phyloP scores from a whole-genome alignment of 2,113 vertebrate species.

The Microtus pennsylvanicus region DNA sequence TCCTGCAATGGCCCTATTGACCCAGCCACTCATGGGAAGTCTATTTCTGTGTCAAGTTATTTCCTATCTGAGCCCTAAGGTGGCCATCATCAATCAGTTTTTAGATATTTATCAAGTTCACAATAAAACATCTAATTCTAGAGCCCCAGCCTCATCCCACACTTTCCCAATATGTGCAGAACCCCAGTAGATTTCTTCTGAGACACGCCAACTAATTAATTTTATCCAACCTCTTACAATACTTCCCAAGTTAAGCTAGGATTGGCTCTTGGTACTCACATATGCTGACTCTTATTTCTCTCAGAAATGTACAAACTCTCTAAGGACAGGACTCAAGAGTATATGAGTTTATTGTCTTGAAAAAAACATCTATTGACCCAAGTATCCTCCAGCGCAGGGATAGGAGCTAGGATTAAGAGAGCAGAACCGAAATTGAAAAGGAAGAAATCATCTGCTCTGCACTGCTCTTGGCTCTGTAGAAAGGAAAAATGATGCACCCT shows the following conservation, averaged over 20 bases:
- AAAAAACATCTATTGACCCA: not conserved
- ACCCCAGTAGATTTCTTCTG: not conserved
- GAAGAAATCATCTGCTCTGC: not conserved
- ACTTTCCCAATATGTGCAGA: not conserved
- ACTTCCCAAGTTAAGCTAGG: not conserved
- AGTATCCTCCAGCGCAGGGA: not conserved
- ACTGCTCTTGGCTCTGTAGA: not conserved
- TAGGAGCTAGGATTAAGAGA: slow-evolving; percentile 1
- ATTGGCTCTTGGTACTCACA: not conserved
- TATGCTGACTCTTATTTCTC: not conserved
- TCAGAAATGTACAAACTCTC: slow-evolving; percentile 34
- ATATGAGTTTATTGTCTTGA: not conserved
- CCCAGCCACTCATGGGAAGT: not conserved
- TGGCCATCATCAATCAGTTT: slow-evolving; percentile 19
- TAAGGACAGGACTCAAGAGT: not conserved
- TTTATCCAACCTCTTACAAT: slow-evolving; percentile 13
- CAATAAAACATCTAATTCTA: not conserved
- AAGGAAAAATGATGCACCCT: slow-evolving; percentile 19
- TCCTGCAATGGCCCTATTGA: not conserved
- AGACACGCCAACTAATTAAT: not conserved
- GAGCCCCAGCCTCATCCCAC: accelerated
- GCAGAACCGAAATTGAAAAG: not conserved
- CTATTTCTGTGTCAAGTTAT: not conserved
- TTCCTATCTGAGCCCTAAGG: not conserved
- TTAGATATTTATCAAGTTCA: slow-evolving; percentile 33